phyloP scores from a whole-genome alignment of 2,888 invertebrate genomes.

The Dendrolimus pini region DNA sequence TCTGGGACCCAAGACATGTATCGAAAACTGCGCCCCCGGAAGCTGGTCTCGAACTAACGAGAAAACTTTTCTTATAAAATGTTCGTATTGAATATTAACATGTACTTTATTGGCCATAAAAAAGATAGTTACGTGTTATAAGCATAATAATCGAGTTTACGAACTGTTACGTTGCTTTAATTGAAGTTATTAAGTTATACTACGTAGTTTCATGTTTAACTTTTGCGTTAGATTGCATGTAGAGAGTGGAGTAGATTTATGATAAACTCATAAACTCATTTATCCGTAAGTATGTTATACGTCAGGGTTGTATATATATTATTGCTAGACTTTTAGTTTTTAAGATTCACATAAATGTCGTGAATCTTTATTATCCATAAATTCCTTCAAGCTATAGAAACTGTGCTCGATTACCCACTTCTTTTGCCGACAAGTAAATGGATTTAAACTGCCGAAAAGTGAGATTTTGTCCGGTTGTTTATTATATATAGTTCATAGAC shows the following conservation, averaged over 20 bases:
- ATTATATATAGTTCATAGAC: no score
- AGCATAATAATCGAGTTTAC: slow-evolving; percentile 40
- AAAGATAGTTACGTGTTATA: slow-evolving; percentile 34
- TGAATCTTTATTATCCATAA: no score
- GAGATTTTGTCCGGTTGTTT: no score
- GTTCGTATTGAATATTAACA: slow-evolving; percentile 65
- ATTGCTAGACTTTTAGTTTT: no score
- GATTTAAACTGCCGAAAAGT: no score
- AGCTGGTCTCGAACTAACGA: slow-evolving; percentile 43
- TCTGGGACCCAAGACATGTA: slow-evolving; percentile 20
- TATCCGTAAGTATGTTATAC: no score
- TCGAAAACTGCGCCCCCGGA: slow-evolving; percentile 26
- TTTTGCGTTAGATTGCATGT: neutral
- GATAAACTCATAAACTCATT: no score
- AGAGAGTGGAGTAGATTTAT: neutral
- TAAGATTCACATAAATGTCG: no score
- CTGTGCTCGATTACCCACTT: no score
- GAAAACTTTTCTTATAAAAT: slow-evolving; percentile 63
- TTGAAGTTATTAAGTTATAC: slow-evolving; percentile 22
- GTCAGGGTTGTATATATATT: no score
- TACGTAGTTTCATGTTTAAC: neutral
- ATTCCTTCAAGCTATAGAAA: no score
- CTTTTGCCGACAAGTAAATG: no score
- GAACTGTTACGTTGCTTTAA: slow-evolving; percentile 27
- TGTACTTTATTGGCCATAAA: slow-evolving; percentile 55